phyloP scores from a whole-genome alignment of 53 echinoderm and acorn worm genomes.

The Paracentrotus lividus region DNA sequence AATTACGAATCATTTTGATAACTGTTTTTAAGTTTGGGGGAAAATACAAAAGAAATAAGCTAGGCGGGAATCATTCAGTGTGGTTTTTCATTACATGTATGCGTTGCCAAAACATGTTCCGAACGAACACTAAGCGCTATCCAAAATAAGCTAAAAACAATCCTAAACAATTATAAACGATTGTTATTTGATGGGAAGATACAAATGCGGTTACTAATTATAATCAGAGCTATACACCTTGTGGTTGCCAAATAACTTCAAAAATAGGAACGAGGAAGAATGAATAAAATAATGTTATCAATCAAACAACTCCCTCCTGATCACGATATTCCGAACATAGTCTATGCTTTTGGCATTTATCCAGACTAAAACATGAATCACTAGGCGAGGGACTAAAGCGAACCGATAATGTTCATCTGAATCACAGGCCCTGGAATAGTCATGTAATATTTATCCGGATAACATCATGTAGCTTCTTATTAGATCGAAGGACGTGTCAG shows the following conservation, averaged over 20 bases:
- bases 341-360: neutral
- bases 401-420: constrained; percentile 29
- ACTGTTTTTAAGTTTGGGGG: too few species aligned
- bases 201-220: neutral
- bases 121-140: neutral
- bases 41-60: too few species aligned
- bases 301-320: neutral
- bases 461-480: neutral
- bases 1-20: too few species aligned
- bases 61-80: too few species aligned
- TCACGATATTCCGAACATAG: neutral
- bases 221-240: too few species aligned
- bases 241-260: neutral
- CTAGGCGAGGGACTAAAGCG: constrained; percentile 4
- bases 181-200: neutral
- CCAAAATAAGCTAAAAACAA: neutral
- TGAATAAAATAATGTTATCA: neutral
- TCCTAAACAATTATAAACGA: neutral
- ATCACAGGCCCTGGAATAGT: constrained; percentile 44
- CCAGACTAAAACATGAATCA: constrained; percentile 31
- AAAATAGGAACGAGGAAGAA: neutral
- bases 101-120: too few species aligned
- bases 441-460: constrained; percentile 40
- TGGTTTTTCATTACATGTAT: too few species aligned
- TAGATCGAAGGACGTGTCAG: neutral